phyloP scores from a whole-genome alignment of 2,113 vertebrate genomes.

The Mirounga angustirostris region DNA sequence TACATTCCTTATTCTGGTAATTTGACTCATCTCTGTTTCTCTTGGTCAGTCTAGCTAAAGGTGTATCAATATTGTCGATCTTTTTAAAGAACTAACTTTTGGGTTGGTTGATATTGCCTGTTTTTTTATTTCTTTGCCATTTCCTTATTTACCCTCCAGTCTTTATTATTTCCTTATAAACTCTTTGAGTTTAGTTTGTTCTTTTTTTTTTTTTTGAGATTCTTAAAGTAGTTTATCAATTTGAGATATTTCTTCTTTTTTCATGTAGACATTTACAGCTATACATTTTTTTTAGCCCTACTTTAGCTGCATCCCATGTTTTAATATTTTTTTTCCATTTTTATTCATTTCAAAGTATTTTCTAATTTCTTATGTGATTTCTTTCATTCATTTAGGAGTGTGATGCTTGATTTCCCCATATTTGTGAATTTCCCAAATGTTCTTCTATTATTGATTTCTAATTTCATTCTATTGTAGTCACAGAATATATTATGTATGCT shows the following conservation, averaged over 20 bases:
- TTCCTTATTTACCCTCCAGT: not conserved
- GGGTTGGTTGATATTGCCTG: not conserved
- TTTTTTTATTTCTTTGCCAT: not conserved
- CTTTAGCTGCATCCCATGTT: not conserved
- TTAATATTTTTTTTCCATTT: not conserved
- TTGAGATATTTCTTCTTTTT: not conserved
- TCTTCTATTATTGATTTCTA: not conserved
- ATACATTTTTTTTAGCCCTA: not conserved
- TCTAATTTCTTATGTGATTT: not conserved
- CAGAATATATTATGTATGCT: not conserved
- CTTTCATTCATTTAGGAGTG: not conserved
- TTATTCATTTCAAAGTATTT: not conserved
- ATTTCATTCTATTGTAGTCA: not conserved
- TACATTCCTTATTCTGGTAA: not conserved
- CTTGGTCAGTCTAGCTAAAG: not conserved
- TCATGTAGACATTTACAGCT: not conserved
- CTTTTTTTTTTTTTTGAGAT: not conserved
- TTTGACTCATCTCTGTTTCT: not conserved
- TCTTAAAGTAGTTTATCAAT: not conserved
- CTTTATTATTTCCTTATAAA: not conserved
- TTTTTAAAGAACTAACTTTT: not conserved
- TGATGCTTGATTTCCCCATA: not conserved
- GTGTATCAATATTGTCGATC: not conserved
- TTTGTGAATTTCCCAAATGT: not conserved
- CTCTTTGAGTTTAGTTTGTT: not conserved